Base-by-base conservation (phyloP, 2,113 vertebrate species). In the Gopherus flavomarginatus region DNA sequence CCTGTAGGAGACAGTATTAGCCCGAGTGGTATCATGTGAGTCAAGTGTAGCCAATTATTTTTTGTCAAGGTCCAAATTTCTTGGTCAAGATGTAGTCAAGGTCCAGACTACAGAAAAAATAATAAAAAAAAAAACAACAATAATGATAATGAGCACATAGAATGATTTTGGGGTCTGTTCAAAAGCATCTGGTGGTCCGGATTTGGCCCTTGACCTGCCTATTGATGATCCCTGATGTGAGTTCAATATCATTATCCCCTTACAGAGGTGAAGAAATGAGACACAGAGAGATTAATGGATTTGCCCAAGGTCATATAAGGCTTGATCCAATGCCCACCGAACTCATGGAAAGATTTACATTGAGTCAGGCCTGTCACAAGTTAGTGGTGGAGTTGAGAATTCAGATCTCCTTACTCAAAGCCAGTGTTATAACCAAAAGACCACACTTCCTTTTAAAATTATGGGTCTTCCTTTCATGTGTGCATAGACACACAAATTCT, bases 1-100 rank as follows among this genome's bases (percentile, higher is more conserved):
- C 7, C 11, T 1, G 0, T 8, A 49, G 13, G 27, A 72, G 38
- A 44, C 26, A 26, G 10, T 0, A 1, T 6, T 17, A 26, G 5
- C 59, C 12, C 2, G 12, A 62, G 59, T 62, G 5, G 59, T 65
- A 65, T 62, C 59, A 62, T 35, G 31, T 65, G 54, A 56, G 22
- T 56, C 24, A 10, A 8, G 54, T 56, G 17, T 56, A 56, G 24
- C 54, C 22, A 56, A 24, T 24, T 56, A 24, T 56, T 56, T 56
- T 56, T 22, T 24, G 54, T 17, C 24, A 56, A 24, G 54, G 54
- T 56, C 54, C 54, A 56, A 24, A 56, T 56, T 56, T 56, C 54
- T 24, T 21, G 54, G 54, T 56, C 54, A 56, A 56, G 54, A 8
- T 56, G 54, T 56, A 56, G 54, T 56, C 22, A 24, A 56, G 22